Percentiles rank a stretch among this genome's conserved stretches.
Evolutionary conservation across 2,797 vertebrate species (phyloP).

Genomic region (Holocentrus rufus): DNA sequence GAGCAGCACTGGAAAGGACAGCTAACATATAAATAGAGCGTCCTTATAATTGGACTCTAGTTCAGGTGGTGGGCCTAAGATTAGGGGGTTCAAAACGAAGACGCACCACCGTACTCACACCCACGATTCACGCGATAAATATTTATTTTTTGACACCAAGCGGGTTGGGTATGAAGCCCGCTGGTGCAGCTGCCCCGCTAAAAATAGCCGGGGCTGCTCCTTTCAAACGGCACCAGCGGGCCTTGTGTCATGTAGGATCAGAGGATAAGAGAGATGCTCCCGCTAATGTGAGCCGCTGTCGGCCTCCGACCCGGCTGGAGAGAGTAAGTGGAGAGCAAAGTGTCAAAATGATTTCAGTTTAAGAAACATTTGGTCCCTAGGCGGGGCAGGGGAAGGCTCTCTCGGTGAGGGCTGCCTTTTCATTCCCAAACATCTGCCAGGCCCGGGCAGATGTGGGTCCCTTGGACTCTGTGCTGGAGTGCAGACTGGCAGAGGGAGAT

Average conservation of each 20-base stretch:
- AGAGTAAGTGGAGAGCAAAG: slow-evolving; percentile 31
- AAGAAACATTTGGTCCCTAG: slow-evolving; percentile 55
- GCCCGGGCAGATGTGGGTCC: slow-evolving; percentile 33
- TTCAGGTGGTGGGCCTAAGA: slow-evolving; percentile 7
- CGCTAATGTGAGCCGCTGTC: slow-evolving; percentile 64
- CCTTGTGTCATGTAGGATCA: slow-evolving; percentile 67
- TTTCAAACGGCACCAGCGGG: slow-evolving; percentile 65
- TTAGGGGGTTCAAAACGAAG: slow-evolving; percentile 21
- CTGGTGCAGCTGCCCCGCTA: slow-evolving; percentile 67
- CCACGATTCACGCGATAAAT: slow-evolving; percentile 47
- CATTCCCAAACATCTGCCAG: slow-evolving; percentile 48
- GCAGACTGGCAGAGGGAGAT: slow-evolving; percentile 7
- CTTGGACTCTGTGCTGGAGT: slow-evolving; percentile 17
- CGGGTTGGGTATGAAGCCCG: slow-evolving; percentile 49
- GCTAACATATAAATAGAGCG: slow-evolving; percentile 24
- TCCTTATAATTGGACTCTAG: slow-evolving; percentile 10
- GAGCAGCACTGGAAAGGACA: slow-evolving; percentile 19
- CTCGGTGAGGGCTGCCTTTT: slow-evolving; percentile 23
- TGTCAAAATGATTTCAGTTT: slow-evolving; percentile 51
- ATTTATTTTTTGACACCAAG: slow-evolving; percentile 39
- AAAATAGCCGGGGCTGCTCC: slow-evolving; percentile 70
- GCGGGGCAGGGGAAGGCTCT: slow-evolving; percentile 24
- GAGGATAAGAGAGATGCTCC: slow-evolving; percentile 64
- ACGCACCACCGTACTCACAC: slow-evolving; percentile 4
- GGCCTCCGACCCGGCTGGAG: slow-evolving; percentile 41